Evolutionary conservation across 2,797 vertebrate genomes (phyloP).

Genomic region (Anguilla pacifica): DNA sequence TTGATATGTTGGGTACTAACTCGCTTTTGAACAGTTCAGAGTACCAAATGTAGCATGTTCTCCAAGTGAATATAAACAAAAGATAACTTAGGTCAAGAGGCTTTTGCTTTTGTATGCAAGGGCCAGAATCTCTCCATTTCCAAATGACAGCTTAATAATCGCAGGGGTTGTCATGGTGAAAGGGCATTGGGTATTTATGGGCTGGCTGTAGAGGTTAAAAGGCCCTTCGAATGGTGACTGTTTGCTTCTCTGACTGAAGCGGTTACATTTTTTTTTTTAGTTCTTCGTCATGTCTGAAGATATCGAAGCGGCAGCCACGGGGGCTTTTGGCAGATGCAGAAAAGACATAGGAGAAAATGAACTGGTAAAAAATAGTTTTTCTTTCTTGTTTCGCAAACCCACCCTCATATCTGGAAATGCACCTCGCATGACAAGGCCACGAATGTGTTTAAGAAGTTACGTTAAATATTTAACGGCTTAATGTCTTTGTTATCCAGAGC

Average conservation of each 20-base stretch:
- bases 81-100: constrained; percentile 65
- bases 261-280: constrained; percentile 36
- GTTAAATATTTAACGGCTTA: constrained; percentile 44
- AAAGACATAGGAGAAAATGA: constrained; percentile 59
- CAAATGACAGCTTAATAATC: constrained; percentile 70
- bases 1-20: constrained; percentile 59
- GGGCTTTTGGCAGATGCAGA: constrained; percentile 66
- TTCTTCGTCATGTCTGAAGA: constrained; percentile 78
- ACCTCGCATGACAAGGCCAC: neutral
- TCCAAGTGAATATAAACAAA: constrained; percentile 65
- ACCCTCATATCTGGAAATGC: neutral
- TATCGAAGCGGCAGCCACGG: constrained; percentile 67
- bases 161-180: constrained; percentile 75
- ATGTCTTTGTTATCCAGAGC: constrained; percentile 54
- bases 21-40: constrained; percentile 53
- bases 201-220: constrained; percentile 62
- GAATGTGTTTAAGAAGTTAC: neutral
- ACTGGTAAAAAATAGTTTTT: constrained; percentile 62
- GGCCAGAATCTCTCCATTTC: constrained; percentile 60
- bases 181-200: constrained; percentile 68
- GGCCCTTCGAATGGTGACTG: constrained; percentile 43
- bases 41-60: constrained; percentile 53
- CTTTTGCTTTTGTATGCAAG: constrained; percentile 69
- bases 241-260: constrained; percentile 35
- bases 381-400: neutral